phyloP scores from a whole-genome alignment of 2,797 vertebrate species.

The Cheirogaleus major region DNA sequence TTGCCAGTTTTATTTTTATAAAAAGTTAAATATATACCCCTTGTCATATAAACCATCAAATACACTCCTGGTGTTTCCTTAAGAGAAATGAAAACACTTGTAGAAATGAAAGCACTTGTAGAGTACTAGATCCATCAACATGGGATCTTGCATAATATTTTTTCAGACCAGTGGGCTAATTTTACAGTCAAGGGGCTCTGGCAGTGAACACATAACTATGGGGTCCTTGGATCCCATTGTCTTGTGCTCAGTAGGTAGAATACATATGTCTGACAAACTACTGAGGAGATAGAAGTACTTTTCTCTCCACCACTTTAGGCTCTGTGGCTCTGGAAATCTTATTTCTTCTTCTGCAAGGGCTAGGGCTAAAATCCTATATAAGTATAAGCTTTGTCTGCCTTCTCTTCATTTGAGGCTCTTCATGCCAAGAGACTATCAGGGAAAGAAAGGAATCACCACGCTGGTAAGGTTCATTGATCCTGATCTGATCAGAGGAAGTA shows the following conservation, averaged over 20 bases:
- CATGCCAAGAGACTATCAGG: background rate
- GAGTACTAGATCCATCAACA: background rate
- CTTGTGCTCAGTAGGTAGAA: background rate
- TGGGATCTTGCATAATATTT: background rate
- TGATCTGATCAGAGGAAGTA: background rate
- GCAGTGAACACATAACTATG: too few species aligned
- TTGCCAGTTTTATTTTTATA: background rate
- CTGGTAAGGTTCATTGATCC: background rate
- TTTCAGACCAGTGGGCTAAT: background rate
- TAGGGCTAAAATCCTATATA: background rate
- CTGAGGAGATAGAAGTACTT: background rate
- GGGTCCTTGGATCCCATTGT: fast-evolving
- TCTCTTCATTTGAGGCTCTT: background rate
- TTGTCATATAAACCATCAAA: background rate
- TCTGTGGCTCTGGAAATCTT: background rate
- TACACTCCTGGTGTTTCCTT: background rate
- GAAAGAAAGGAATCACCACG: background rate
- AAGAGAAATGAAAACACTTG: background rate
- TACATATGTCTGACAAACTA: background rate
- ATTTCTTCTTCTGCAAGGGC: background rate
- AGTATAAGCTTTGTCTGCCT: background rate
- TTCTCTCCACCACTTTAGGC: background rate
- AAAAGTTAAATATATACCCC: background rate
- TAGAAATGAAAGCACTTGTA: background rate
- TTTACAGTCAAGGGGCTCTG: background rate